Percentiles rank a stretch among this genome's conserved stretches.
phyloP scores from a whole-genome alignment of 2,888 invertebrate genomes.

The Pyralis farinalis region DNA sequence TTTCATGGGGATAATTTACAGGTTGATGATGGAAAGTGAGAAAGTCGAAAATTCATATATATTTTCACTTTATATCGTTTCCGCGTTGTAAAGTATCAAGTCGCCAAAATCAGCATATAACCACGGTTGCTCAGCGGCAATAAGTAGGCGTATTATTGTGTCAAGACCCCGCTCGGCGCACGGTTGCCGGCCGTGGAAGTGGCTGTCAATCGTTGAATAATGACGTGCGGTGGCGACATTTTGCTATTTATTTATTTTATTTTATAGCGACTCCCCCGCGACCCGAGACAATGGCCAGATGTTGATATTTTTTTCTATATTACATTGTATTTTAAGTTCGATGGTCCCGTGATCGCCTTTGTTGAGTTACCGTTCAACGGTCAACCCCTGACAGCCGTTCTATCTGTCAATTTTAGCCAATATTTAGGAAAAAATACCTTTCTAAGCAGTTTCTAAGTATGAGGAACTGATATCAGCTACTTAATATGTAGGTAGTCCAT shows the following conservation, averaged over 20 bases:
- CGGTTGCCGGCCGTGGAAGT: slow-evolving; percentile 54
- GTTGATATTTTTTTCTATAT: slow-evolving; percentile 73
- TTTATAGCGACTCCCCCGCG: slow-evolving; percentile 63
- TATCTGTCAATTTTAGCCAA: background rate
- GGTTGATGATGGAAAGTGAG: too few relatives aligned
- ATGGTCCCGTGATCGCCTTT: slow-evolving; percentile 36
- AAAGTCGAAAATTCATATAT: too few relatives aligned
- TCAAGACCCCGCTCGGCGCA: slow-evolving; percentile 29
- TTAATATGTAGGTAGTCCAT: too few relatives aligned
- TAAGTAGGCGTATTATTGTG: slow-evolving; percentile 79
- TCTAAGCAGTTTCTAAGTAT: too few relatives aligned
- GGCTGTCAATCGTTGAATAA: slow-evolving; percentile 79
- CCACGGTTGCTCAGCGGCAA: slow-evolving; percentile 43
- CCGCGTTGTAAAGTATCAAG: slow-evolving; percentile 41
- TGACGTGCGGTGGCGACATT: slow-evolving; percentile 77
- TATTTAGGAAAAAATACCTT: too few relatives aligned
- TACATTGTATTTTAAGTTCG: slow-evolving; percentile 73
- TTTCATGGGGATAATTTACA: too few relatives aligned
- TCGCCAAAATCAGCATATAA: slow-evolving; percentile 8
- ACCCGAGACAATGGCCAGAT: slow-evolving; percentile 73
- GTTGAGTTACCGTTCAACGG: slow-evolving; percentile 58
- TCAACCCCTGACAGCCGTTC: slow-evolving; percentile 9
- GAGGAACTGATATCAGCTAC: too few relatives aligned
- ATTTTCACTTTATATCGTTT: too few relatives aligned
- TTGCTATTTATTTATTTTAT: slow-evolving; percentile 72